A percentile compares a stretch with the other conserved stretches of the same genome.
Conservation (phyloP, 1,140 invertebrate species). For the Drosophila lacteicornis region DNA sequence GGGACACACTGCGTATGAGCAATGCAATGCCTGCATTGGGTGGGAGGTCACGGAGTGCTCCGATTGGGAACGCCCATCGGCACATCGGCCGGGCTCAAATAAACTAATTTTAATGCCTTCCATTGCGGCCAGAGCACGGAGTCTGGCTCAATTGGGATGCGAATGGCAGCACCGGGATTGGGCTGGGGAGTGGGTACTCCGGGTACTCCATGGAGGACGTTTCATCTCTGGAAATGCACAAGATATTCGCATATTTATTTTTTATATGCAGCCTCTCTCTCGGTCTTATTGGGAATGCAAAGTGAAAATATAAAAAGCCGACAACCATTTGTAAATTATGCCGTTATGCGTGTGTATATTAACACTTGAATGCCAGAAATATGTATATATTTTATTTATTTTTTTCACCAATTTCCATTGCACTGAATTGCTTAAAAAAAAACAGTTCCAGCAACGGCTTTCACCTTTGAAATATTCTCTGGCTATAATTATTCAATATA, state of each 20-base stretch:
- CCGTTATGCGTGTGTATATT: constrained; percentile 44
- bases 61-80: constrained; percentile 56
- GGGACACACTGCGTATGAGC: constrained; percentile 59
- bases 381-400: constrained; percentile 6
- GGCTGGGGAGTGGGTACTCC: not conserved
- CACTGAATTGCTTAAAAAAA: constrained; percentile 11
- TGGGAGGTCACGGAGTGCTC: constrained; percentile 7
- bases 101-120: constrained; percentile 81
- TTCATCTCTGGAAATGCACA: constrained; percentile 33
- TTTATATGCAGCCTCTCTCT: constrained; percentile 1
- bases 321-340: constrained; percentile 60
- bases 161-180: constrained; percentile 45
- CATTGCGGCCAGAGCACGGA: constrained; percentile 67
- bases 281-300: constrained; percentile 16
- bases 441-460: constrained; percentile 1
- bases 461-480: not conserved
- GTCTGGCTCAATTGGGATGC: constrained; percentile 72
- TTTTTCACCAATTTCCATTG: not conserved
- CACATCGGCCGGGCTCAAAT: constrained; percentile 57
- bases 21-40: constrained; percentile 48
- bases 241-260: constrained; percentile 54
- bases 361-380: constrained; percentile 39
- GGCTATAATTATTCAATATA: constrained; percentile 5
- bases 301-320: constrained; percentile 22
- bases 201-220: not conserved